These are phyloP conservation scores for Falcaria lacertinaria DNA, from an alignment of 2,888 invertebrate species.

Conservation along the genomic window DNA sequence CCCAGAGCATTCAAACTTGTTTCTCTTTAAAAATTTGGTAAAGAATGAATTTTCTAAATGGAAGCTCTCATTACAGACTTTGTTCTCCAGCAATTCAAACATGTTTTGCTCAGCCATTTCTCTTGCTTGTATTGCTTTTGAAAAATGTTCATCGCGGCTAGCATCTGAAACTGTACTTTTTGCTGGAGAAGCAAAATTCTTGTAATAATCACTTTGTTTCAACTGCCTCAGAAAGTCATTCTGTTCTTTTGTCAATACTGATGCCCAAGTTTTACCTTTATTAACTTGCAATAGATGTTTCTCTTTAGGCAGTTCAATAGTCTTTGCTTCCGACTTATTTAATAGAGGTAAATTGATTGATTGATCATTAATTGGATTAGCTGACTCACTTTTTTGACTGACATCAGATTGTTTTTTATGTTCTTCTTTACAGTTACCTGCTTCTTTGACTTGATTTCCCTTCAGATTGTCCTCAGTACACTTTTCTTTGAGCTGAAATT, in stretches of 20 bases:
- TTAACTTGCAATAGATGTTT: slow-evolving; percentile 62
- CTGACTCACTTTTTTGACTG: neutral
- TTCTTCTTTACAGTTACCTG: neutral
- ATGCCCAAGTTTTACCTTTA: slow-evolving; percentile 69
- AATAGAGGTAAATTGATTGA: neutral
- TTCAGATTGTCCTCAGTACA: slow-evolving; percentile 9
- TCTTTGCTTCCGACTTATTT: slow-evolving; percentile 14
- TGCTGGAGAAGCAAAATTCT: slow-evolving; percentile 62
- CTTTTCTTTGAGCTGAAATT: slow-evolving; percentile 14
- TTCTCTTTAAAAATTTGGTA: slow-evolving; percentile 68
- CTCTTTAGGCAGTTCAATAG: slow-evolving; percentile 39
- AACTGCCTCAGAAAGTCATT: slow-evolving; percentile 64
- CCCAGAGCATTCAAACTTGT: slow-evolving; percentile 54
- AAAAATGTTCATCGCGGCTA: slow-evolving; percentile 52
- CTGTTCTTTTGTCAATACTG: slow-evolving; percentile 65
- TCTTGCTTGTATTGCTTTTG: slow-evolving; percentile 48
- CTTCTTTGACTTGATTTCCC: slow-evolving; percentile 2
- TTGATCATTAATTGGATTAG: neutral
- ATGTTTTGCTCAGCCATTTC: slow-evolving; percentile 84
- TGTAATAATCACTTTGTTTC: slow-evolving; percentile 69
- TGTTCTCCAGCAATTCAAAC: slow-evolving; percentile 89
- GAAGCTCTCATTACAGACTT: slow-evolving; percentile 85
- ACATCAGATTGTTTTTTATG: neutral
- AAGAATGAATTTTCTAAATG: slow-evolving; percentile 84
- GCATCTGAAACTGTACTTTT: slow-evolving; percentile 58